Evolutionary conservation across 2,888 invertebrate genomes (phyloP).

Genomic region (Harpagoxenus sublaevis): DNA sequence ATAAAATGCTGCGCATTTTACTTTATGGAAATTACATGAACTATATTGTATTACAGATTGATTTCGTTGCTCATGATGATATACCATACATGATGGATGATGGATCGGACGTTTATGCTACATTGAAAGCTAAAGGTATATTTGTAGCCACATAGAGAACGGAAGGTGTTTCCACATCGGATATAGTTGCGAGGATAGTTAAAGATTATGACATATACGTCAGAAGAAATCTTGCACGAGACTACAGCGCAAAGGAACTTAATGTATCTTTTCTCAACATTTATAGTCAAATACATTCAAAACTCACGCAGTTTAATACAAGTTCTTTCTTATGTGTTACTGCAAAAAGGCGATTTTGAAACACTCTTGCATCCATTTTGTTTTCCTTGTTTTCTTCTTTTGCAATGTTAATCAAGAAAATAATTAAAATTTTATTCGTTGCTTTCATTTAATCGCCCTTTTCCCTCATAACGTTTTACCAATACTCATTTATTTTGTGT

Average conservation of each 20-base stretch:
- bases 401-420: too few species aligned
- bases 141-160: conserved; percentile 98
- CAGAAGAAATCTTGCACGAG: conserved; percentile 97
- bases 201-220: conserved; percentile 99
- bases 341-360: too few species aligned
- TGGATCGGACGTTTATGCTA: conserved; percentile 95
- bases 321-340: too few species aligned
- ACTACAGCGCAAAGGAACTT: conserved; percentile 98
- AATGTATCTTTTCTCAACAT: conserved; percentile 95
- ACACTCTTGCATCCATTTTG: too few species aligned
- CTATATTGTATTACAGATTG: conserved; percentile 90
- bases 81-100: conserved; percentile 97
- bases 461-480: too few species aligned
- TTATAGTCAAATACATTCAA: too few species aligned
- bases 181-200: conserved; percentile 98
- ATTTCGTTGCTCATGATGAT: conserved; percentile 99
- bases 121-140: conserved; percentile 97
- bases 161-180: conserved; percentile 99
- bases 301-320: too few species aligned
- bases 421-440: too few species aligned
- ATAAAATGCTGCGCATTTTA: background rate
- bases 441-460: too few species aligned
- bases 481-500: too few species aligned
- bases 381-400: too few species aligned
- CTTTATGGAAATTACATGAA: background rate